Percentiles rank a stretch among this genome's conserved stretches.
These are phyloP conservation scores for Acipenser transmontanus DNA, from an alignment of 2,797 vertebrate species.

Conservation along the genomic window DNA sequence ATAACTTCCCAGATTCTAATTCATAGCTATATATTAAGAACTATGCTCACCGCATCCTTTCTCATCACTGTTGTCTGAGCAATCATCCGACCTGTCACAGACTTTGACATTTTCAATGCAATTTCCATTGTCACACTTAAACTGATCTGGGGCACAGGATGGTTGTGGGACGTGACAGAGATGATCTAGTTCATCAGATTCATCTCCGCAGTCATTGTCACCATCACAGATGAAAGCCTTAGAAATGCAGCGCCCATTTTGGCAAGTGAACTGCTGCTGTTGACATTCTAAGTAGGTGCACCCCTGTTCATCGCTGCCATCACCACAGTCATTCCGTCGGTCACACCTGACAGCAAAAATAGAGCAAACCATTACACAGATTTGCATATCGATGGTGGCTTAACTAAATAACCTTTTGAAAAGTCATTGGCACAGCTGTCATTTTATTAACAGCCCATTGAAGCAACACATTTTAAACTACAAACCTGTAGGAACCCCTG, in stretches of 20 bases:
- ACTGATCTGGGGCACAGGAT: slow-evolving; percentile 79
- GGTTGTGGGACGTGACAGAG: slow-evolving; percentile 71
- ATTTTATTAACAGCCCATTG: too few species aligned
- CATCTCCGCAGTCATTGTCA: slow-evolving; percentile 93
- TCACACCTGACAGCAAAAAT: slow-evolving; percentile 70
- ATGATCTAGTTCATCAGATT: slow-evolving; percentile 84
- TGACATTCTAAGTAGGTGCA: slow-evolving; percentile 79
- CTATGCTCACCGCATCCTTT: slow-evolving; percentile 86
- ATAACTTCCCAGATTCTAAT: too few species aligned
- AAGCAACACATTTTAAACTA: too few species aligned
- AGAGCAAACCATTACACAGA: not conserved
- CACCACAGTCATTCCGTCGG: slow-evolving; percentile 90
- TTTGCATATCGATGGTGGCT: not conserved
- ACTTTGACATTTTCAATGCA: slow-evolving; percentile 73
- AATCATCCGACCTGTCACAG: slow-evolving; percentile 83
- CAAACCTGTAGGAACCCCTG: slow-evolving; percentile 74
- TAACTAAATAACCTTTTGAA: not conserved
- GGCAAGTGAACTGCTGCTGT: slow-evolving; percentile 85
- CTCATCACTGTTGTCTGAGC: slow-evolving; percentile 89
- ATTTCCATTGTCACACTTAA: slow-evolving; percentile 83
- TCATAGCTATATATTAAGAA: too few species aligned
- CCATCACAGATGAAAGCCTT: slow-evolving; percentile 79
- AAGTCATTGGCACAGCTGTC: not conserved
- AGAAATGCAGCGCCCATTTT: slow-evolving; percentile 85
- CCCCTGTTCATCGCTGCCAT: slow-evolving; percentile 85